A percentile compares a stretch with the other conserved stretches of the same genome.
Conservation (phyloP, 2,797 vertebrate species). For the Lithobates sylvaticus region DNA sequence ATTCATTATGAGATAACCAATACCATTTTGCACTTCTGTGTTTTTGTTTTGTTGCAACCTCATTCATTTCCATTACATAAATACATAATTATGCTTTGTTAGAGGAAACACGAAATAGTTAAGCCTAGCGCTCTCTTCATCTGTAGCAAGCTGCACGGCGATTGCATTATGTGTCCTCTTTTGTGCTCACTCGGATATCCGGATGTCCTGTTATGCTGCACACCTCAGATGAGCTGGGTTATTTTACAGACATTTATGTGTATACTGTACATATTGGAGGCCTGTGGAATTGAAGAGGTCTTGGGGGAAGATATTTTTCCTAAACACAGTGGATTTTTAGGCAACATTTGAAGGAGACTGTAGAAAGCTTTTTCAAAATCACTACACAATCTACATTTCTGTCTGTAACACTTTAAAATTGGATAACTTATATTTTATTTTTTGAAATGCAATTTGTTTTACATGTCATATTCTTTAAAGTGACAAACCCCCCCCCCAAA, state of each 20-base stretch:
- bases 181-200: no score
- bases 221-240: neutral
- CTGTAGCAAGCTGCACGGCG: neutral
- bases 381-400: no score
- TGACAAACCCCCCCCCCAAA: no score
- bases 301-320: neutral
- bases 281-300: neutral
- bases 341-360: no score
- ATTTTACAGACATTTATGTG: neutral
- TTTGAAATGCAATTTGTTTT: no score
- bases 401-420: no score
- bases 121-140: neutral
- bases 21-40: neutral
- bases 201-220: no score
- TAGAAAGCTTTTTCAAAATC: no score
- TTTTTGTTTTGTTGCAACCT: neutral
- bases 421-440: no score
- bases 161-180: neutral
- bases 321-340: neutral
- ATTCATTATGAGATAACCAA: neutral
- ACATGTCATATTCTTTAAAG: no score
- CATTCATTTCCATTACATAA: conserved; percentile 42
- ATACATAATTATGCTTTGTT: neutral
- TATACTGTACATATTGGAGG: neutral
- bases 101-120: neutral